Conservation (phyloP, 2,888 invertebrate species). For the Ypsolopha sequella region DNA sequence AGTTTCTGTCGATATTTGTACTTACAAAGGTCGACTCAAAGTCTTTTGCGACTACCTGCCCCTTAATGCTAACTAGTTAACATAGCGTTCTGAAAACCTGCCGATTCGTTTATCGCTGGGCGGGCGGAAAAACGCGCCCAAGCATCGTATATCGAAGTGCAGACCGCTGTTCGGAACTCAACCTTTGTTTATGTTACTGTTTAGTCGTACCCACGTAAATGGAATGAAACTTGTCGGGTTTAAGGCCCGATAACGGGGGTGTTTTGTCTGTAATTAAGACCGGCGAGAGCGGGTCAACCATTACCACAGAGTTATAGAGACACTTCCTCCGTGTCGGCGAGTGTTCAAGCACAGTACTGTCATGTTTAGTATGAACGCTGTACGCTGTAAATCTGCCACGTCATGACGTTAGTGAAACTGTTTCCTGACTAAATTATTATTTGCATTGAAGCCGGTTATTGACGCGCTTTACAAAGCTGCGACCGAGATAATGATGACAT, state of each 20-base stretch:
- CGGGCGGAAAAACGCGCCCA: conserved; percentile 24
- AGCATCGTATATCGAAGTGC: conserved; percentile 23
- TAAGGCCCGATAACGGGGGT: conserved; percentile 47
- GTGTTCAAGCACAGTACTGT: conserved; percentile 41
- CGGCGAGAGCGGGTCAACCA: conserved; percentile 43
- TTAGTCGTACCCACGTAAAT: conserved; percentile 37
- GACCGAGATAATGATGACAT: neutral
- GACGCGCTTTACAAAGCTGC: neutral
- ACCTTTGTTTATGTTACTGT: conserved; percentile 52
- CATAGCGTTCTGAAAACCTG: neutral
- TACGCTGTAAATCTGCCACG: conserved; percentile 34
- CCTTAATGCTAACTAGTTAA: conserved; percentile 3
- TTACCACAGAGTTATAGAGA: conserved; percentile 52
- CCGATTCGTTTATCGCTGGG: conserved; percentile 14
- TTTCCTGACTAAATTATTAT: conserved; percentile 21
- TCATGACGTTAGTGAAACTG: conserved; percentile 26
- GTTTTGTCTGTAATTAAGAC: conserved; percentile 66
- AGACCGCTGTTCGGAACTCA: conserved; percentile 29
- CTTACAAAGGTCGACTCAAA: too few relatives aligned
- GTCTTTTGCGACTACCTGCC: too few relatives aligned
- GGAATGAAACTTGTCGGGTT: conserved; percentile 45
- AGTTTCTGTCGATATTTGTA: too few relatives aligned
- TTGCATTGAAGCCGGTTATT: neutral
- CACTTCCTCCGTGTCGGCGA: conserved; percentile 40
- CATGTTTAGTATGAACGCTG: conserved; percentile 36